These are phyloP conservation scores for Melanchra persicariae DNA, from an alignment of 2,888 invertebrate genomes.

Conservation along the genomic window DNA sequence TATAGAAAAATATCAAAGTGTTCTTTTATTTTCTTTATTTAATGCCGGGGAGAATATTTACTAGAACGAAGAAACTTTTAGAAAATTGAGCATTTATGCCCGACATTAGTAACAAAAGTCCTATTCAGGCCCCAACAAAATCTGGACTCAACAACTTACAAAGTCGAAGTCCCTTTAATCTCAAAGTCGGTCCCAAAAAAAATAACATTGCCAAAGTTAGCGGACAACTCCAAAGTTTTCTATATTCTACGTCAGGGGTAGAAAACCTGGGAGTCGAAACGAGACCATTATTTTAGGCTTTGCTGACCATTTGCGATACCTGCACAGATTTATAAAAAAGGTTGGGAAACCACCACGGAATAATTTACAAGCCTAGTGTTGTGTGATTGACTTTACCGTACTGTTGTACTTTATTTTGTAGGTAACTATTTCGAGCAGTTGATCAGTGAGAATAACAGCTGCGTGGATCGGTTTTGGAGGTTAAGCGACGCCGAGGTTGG, in stretches of 20 bases:
- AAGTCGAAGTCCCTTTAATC: constrained; percentile 17
- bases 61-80: not conserved
- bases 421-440: not conserved
- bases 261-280: constrained; percentile 58
- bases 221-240: constrained; percentile 60
- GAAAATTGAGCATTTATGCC: not conserved
- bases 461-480: too few species aligned
- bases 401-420: constrained; percentile 14
- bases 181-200: constrained; percentile 9
- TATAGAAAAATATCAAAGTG: not conserved
- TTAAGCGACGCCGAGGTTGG: too few species aligned
- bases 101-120: not conserved
- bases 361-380: constrained; percentile 45
- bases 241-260: constrained; percentile 43
- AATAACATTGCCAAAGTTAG: constrained; percentile 29
- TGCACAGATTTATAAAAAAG: constrained; percentile 64
- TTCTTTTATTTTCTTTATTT: not conserved
- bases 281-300: constrained; percentile 82
- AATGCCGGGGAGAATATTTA: not conserved
- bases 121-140: constrained; percentile 1
- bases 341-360: constrained; percentile 38
- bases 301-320: constrained; percentile 80
- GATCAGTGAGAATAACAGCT: not conserved
- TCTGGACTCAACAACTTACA: constrained; percentile 5
- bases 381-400: constrained; percentile 36